Evolutionary conservation across 2,113 vertebrate species (phyloP), one percentile per base, ranked within the genome.

Genomic region (Antigone vipio): DNA sequence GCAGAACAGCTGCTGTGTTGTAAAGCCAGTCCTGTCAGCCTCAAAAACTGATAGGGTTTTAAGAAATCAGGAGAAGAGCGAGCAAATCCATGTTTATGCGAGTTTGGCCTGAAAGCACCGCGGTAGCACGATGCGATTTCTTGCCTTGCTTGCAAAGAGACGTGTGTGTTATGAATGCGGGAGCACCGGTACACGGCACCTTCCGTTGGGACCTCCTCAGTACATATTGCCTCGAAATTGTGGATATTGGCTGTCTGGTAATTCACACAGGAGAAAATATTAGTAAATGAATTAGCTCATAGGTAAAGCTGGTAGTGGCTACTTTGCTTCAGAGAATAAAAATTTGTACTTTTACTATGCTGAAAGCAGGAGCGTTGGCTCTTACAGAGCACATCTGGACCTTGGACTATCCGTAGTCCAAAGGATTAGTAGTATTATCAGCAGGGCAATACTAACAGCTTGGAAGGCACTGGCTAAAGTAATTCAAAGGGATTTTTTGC

Each of bases 81-180:
- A 64, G 80, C 79, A 58, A 5, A 13, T 4, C 13, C 6, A 5
- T 24, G 76, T 14, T n/a, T 26, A 4, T 5, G 68, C 27, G 64
- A 8, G 5, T 4, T 29, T 16, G 74, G 19, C n/a, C 60, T 56
- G 83, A 12, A 49, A 15, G 73, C 35, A 3, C 38, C 8, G 6
- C 4, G 1, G 56, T 8, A 9, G 12, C 35, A 16, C 0, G 5
- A 32, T 12, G 58, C 9, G 12, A 5, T 7, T 40, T 6, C 64
- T 38, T 19, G n/a, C 21, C 45, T 13, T 29, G 34, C 44, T 56
- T 38, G 47, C 29, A 35, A 8, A 34, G 5, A 52, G 44, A 5
- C 5, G 0, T 14, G 34, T 11, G 21, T 30, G 4, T 52, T 5
- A 29, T 8, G 38, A 3, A 23, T 8, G n/a, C 0, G 0, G 18